phyloP scores from a whole-genome alignment of 1,140 invertebrate genomes.

The Pseudomyrmex gracilis region DNA sequence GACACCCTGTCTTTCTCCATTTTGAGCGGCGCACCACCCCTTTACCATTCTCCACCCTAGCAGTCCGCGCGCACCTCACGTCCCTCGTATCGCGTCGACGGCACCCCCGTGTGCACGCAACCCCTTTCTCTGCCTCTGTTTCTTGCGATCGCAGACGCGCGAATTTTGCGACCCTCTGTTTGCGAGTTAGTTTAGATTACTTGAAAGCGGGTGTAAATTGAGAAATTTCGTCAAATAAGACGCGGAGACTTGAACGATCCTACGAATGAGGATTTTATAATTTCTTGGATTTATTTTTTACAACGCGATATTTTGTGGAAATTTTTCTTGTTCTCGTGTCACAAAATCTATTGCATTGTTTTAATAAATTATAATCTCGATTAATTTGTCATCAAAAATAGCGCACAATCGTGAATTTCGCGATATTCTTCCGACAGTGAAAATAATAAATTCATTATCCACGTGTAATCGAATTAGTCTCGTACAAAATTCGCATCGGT shows the following conservation, averaged over 20 bases:
- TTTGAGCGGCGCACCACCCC: slow-evolving; percentile 64
- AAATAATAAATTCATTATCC: not conserved
- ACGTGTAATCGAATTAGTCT: slow-evolving; percentile 16
- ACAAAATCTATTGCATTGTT: no score
- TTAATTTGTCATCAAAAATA: no score
- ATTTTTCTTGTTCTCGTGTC: not conserved
- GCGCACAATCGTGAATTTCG: not conserved
- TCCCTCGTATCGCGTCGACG: slow-evolving; percentile 67
- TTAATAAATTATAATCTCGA: no score
- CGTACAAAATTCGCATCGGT: slow-evolving; percentile 13
- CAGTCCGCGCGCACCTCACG: slow-evolving; percentile 50
- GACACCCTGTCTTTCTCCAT: slow-evolving; percentile 63
- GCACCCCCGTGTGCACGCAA: slow-evolving; percentile 52
- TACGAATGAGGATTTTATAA: no score
- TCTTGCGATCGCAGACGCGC: slow-evolving; percentile 41
- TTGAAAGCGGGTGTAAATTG: not conserved
- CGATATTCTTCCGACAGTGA: not conserved
- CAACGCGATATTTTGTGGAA: not conserved
- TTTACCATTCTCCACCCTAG: slow-evolving; percentile 68
- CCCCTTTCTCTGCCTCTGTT: slow-evolving; percentile 60
- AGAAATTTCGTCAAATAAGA: slow-evolving; percentile 20
- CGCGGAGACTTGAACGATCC: not conserved
- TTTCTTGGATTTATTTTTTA: not conserved
- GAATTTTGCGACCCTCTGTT: not conserved
- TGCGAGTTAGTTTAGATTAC: slow-evolving; percentile 21